Base-by-base conservation (phyloP, 2,113 vertebrate species). In the Azemiops feae region DNA sequence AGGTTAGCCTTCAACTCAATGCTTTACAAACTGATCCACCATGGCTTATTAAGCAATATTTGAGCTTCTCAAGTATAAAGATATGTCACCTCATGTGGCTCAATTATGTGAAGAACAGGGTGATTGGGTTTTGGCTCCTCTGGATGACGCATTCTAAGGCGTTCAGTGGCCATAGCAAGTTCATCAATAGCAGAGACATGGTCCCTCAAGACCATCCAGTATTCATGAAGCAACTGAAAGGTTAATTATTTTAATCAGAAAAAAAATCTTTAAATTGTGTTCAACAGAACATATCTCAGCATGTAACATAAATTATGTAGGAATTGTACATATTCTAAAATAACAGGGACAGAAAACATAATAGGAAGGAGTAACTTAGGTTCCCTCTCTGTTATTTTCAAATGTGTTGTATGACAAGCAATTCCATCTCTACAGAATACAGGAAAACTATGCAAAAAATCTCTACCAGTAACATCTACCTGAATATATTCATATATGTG, bases 101-200 rank as follows among this genome's bases (percentile, higher is more conserved):
- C 99, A 94, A 99, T 99, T 95, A 99, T 99, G 96, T 99, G 97
- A 93, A 98, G 98, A 93, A 99, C 98, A 0, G 98, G 98, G 11
- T 97, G 98, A 92, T 97, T 99, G 91, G 99, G 98, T 94, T 99
- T 99, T 20, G 99, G 98, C 92, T 99, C 99, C 55, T 98, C 98
- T 2, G 99, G 98, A 87, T 99, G 98, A 45, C 98, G 98, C 27
- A 99, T 98, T 85, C 99, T 98, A 12, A 99, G 98, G 10, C 99
- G 97, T 93, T 99, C 99, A 0, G 99, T 99, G 55, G 99, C 99
- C 99, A 99, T 99, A 5, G 99, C 99, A 96, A 99, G 96, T 88
- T 99, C 99, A 95, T 99, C 99, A 55, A 99, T 98, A 95, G 99
- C 99, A 34, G 99, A 99, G 27, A 99, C 99, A 0, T 99, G 99